phyloP scores from a whole-genome alignment of 2,113 vertebrate species.

The Noturus placidus region DNA sequence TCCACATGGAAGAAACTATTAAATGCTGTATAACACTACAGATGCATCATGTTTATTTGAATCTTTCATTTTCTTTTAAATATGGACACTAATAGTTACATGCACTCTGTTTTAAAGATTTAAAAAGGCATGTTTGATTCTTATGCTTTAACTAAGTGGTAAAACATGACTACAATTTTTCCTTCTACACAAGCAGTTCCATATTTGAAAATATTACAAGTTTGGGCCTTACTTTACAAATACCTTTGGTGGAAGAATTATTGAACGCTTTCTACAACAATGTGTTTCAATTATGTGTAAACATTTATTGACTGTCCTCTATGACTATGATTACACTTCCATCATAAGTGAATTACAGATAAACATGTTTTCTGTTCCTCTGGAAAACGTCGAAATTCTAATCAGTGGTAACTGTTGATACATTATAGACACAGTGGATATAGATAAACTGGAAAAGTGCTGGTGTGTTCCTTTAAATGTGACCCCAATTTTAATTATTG shows the following conservation, averaged over 20 bases:
- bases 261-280: background rate
- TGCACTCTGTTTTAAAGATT: background rate
- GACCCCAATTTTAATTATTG: background rate
- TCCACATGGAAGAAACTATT: background rate
- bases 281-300: background rate
- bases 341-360: background rate
- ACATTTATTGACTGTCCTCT: background rate
- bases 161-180: background rate
- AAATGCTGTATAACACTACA: background rate
- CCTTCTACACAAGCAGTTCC: background rate
- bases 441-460: background rate
- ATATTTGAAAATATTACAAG: background rate
- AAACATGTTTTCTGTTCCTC: background rate
- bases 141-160: background rate
- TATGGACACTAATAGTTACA: background rate
- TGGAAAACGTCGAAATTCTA: background rate
- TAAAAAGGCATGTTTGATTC: background rate
- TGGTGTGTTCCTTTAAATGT: background rate
- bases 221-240: background rate
- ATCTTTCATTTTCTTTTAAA: background rate
- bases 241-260: background rate
- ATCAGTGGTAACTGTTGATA: background rate
- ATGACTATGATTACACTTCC: background rate
- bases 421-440: background rate
- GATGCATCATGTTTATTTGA: background rate